These are phyloP conservation scores for Drosophila lacteicornis DNA, from an alignment of 1,140 invertebrate genomes.

Conservation along the genomic window DNA sequence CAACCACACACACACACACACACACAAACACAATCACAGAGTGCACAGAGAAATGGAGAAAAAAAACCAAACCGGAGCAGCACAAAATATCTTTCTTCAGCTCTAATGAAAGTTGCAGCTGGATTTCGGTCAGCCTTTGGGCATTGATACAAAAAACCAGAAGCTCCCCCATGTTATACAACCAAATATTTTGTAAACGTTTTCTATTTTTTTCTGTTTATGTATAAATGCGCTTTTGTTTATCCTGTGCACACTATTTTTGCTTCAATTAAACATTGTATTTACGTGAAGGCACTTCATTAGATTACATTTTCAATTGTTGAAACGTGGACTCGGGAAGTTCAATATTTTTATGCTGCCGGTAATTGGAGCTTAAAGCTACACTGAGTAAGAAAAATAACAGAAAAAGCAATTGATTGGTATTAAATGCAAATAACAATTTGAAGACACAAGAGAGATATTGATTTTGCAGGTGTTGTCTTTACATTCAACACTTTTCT, in stretches of 20 bases:
- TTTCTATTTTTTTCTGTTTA: constrained; percentile 18
- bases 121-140: constrained; percentile 39
- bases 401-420: background rate
- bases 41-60: constrained; percentile 2
- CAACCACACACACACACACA: constrained; percentile 20
- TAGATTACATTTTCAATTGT: constrained; percentile 30
- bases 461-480: background rate
- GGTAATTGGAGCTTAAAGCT: constrained; percentile 2
- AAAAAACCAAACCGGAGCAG: constrained; percentile 14
- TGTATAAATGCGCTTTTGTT: constrained; percentile 55
- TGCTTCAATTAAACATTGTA: constrained; percentile 25
- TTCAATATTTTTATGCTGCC: constrained; percentile 15
- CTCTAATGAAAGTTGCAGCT: constrained; percentile 62
- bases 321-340: background rate
- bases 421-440: constrained; percentile 1
- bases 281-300: constrained; percentile 14
- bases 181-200: constrained; percentile 32
- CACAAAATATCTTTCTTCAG: constrained; percentile 31
- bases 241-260: background rate
- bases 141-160: constrained; percentile 32
- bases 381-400: background rate
- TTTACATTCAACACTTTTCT: background rate
- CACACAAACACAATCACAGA: constrained; percentile 1
- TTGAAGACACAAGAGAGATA: too few species aligned
- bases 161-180: constrained; percentile 1